Percentiles rank a stretch among this genome's conserved stretches.
Conservation (phyloP, 1,140 invertebrate genomes). For the Pseudobourletiella spinata region DNA sequence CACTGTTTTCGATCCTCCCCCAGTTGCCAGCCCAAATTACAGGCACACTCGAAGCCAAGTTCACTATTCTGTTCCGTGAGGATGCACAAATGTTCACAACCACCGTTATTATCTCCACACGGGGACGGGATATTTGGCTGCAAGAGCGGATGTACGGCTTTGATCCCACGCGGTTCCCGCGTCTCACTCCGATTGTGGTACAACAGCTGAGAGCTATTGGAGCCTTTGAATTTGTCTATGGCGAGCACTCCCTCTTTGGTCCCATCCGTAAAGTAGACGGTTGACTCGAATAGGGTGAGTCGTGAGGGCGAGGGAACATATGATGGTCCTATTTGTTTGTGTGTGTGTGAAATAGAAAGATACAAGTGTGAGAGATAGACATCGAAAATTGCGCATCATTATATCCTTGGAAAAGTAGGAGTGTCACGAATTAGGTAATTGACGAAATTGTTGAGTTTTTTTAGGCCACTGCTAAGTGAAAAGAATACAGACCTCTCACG, state of each 20-base stretch:
- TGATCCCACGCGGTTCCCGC: conserved; percentile 73
- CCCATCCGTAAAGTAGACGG: conserved; percentile 89
- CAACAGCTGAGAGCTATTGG: conserved; percentile 61
- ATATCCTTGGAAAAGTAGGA: neutral
- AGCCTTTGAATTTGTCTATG: conserved; percentile 77
- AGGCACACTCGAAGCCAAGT: conserved; percentile 86
- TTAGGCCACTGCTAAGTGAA: too few relatives aligned
- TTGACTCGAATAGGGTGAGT: conserved; percentile 78
- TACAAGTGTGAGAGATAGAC: neutral
- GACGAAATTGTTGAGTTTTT: too few relatives aligned
- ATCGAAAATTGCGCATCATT: neutral
- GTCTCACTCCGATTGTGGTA: conserved; percentile 65
- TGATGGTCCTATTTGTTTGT: conserved; percentile 55
- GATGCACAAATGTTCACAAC: conserved; percentile 93
- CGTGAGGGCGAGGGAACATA: conserved; percentile 74
- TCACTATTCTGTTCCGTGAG: conserved; percentile 62
- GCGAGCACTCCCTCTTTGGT: conserved; percentile 90
- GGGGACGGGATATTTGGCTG: conserved; percentile 58
- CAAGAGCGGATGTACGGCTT: conserved; percentile 65
- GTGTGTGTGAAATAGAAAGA: neutral
- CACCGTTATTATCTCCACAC: conserved; percentile 79
- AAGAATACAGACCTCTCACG: conserved; percentile 51
- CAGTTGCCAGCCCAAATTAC: conserved; percentile 78
- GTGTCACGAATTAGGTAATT: too few relatives aligned
- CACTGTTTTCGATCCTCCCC: conserved; percentile 70